Conservation (phyloP, 2,888 invertebrate species). For the Brassicogethes aeneus region DNA sequence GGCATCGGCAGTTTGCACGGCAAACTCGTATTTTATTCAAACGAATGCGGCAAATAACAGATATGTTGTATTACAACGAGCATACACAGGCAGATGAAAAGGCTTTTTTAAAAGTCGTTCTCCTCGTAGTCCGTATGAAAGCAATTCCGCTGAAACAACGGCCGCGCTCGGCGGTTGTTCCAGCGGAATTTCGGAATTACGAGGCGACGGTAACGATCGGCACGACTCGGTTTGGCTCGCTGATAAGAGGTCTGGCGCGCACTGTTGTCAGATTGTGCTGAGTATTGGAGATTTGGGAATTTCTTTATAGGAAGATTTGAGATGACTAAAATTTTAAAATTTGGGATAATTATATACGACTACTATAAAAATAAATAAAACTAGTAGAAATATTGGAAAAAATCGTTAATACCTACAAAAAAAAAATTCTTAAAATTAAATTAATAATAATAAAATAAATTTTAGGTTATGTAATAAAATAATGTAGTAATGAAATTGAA, state of each 20-base stretch:
- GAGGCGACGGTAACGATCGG: constrained; percentile 12
- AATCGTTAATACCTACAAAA: no score
- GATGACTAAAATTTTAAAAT: no score
- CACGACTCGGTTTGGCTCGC: not conserved
- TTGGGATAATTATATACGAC: no score
- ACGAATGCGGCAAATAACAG: constrained; percentile 37
- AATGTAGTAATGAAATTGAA: no score
- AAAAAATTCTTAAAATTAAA: no score
- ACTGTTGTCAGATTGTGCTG: no score
- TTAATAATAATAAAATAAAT: no score
- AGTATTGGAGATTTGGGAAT: no score
- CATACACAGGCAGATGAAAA: constrained; percentile 36
- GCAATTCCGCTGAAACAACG: constrained; percentile 35
- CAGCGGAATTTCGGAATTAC: constrained; percentile 24
- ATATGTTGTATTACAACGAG: constrained; percentile 39
- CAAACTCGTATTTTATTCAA: constrained; percentile 26
- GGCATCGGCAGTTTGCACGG: constrained; percentile 12
- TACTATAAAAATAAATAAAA: no score
- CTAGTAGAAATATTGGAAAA: no score
- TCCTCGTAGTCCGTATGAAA: constrained; percentile 28
- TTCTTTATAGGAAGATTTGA: no score
- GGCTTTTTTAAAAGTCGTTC: constrained; percentile 37
- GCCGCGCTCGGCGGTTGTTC: constrained; percentile 35
- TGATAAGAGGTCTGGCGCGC: not conserved
- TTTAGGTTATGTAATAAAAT: no score